Evolutionary conservation across 2,797 vertebrate genomes (phyloP), one percentile per base, ranked within the genome.

Genomic region (Pampus argenteus): DNA sequence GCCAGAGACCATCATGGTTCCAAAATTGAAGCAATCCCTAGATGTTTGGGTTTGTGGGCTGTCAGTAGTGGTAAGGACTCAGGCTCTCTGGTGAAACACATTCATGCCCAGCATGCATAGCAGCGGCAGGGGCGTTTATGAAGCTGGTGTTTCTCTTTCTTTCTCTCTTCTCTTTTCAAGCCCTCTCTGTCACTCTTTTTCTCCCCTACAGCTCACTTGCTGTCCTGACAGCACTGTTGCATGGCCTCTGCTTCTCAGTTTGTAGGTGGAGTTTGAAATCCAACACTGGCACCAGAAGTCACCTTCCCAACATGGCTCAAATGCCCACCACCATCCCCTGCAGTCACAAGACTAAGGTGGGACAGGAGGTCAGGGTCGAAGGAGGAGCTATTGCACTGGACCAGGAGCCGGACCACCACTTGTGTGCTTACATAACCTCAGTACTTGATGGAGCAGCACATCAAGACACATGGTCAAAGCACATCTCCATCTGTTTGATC

Each of bases 281-380:
- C 71, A 89, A 93, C 86, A 89, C 92, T 85, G 87, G 87, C 87
- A 88, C 83, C 90, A 90, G 87, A 92, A 89, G 89, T 93, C 90
- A 89, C 82, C 90, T 93, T 93, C 85, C 88, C 86, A 56, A 72
- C 86, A 79, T 80, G 84, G 62, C 73, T 88, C 78, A 40, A 74
- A 84, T 74, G 76, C 77, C 83, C 84, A 56, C 62, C 74, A 40
- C 72, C 73, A 70, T 82, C 84, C 78, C 64, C 65, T 17, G 17
- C 6, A 79, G 86, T 91, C 90, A 92, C 79, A 89, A 86, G 92
- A 88, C 88, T 4, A 71, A 69, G 86, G 74, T 68, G 75, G 57
- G 31, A 78, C 71, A 42, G 38, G 75, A 57, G 87, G 84, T 81
- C 79, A 34, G 64, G 70, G 64, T 58, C 8, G 14, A 47, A 71